Percentiles rank a stretch among this genome's conserved stretches.
Conservation (phyloP, 2,888 invertebrate species). For the Nowickia ferox region DNA sequence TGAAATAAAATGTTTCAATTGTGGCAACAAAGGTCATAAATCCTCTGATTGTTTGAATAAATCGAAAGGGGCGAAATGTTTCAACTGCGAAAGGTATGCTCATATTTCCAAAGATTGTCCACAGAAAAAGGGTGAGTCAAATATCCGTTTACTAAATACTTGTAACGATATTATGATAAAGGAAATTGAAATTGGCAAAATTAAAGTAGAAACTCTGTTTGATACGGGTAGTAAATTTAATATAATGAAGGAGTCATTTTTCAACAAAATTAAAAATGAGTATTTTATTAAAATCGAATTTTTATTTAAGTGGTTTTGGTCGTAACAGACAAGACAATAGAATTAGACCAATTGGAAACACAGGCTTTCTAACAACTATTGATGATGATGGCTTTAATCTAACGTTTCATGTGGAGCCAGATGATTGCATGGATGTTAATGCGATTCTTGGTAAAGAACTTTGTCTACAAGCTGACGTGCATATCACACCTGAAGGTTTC, state of each 20-base stretch:
- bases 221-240: conserved; percentile 63
- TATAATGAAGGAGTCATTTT: conserved; percentile 13
- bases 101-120: conserved; percentile 53
- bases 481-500: conserved; percentile 22
- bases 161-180: conserved; percentile 49
- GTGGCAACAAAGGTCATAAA: conserved; percentile 28
- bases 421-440: conserved; percentile 41
- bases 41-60: conserved; percentile 38
- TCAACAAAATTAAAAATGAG: neutral
- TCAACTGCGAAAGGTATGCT: conserved; percentile 23
- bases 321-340: conserved; percentile 2
- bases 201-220: conserved; percentile 46
- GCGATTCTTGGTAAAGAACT: conserved; percentile 36
- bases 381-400: no score
- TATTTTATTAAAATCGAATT: conserved; percentile 27
- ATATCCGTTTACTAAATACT: conserved; percentile 15
- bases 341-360: no score
- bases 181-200: no score
- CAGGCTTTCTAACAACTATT: conserved; percentile 7
- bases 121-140: conserved; percentile 31
- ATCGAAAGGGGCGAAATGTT: no score
- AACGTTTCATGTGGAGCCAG: conserved; percentile 33
- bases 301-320: conserved; percentile 62
- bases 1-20: no score
- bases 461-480: conserved; percentile 20